Evolutionary conservation across 1,140 invertebrate genomes (phyloP).

Genomic region (Pachyrhynchus sulphureomaculatus): DNA sequence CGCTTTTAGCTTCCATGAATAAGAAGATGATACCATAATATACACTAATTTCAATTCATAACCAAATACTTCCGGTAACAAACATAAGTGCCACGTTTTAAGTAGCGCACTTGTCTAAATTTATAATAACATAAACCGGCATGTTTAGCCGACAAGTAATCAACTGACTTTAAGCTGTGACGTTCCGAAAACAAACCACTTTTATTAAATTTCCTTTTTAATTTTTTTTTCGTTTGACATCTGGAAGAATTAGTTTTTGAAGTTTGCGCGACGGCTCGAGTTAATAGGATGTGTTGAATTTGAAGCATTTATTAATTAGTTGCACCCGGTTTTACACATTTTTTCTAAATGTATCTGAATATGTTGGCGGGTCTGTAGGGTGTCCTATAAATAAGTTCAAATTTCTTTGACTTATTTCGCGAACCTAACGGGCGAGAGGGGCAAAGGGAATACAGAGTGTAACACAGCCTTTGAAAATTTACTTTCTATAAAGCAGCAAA

Average conservation of each 20-base stretch:
- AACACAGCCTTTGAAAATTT: no score
- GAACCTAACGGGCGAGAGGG: no score
- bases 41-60: not conserved
- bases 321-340: no score
- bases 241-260: not conserved
- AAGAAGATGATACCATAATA: not conserved
- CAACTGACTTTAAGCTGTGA: not conserved
- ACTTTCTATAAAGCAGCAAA: no score
- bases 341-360: no score
- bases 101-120: conserved; percentile 18
- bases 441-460: no score
- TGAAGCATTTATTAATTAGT: no score
- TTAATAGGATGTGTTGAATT: not conserved
- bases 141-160: conserved; percentile 13
- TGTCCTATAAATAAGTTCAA: no score
- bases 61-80: conserved; percentile 11
- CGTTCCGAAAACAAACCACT: conserved; percentile 14
- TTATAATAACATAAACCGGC: conserved; percentile 13
- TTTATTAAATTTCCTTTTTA: conserved; percentile 12
- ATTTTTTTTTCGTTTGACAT: conserved; percentile 5
- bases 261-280: not conserved
- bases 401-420: no score
- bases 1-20: not conserved
- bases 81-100: conserved; percentile 3
- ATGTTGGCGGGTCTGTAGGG: no score